These are phyloP conservation scores for Xerus inauris DNA, from an alignment of 2,113 vertebrate species.

Conservation along the genomic window DNA sequence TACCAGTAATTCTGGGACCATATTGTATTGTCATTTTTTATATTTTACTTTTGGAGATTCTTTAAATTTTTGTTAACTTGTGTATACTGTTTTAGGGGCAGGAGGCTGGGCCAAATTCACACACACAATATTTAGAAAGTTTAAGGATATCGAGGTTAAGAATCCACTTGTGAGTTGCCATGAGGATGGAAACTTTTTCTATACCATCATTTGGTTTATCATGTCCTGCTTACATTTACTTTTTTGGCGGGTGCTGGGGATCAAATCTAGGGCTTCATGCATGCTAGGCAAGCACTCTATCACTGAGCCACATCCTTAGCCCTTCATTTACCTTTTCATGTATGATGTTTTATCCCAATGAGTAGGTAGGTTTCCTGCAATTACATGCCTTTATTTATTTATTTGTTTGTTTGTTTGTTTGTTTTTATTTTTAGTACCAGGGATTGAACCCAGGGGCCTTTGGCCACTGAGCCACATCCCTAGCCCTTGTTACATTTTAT, in stretches of 20 bases:
- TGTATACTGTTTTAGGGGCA: background rate
- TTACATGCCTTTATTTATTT: background rate
- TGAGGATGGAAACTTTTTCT: constrained; percentile 2
- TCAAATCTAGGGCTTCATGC: too few relatives aligned
- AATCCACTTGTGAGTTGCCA: background rate
- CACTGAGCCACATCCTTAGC: too few relatives aligned
- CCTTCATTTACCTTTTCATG: background rate
- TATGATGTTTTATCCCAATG: background rate
- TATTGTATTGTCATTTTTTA: background rate
- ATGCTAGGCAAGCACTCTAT: too few relatives aligned
- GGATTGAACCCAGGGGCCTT: too few relatives aligned
- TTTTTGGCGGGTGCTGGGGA: background rate
- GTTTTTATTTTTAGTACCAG: too few relatives aligned
- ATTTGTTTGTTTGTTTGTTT: too few relatives aligned
- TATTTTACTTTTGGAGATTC: constrained; percentile 3
- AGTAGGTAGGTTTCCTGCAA: background rate
- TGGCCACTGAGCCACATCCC: too few relatives aligned
- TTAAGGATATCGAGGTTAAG: constrained; percentile 18
- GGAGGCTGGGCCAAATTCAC: background rate
- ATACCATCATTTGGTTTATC: background rate
- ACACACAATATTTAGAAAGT: constrained; percentile 29
- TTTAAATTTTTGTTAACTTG: background rate
- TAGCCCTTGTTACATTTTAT: too few relatives aligned
- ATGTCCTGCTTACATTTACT: background rate
- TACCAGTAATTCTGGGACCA: background rate